Conservation (phyloP, 2,888 invertebrate species). For the Lycocerus yunnanus region DNA sequence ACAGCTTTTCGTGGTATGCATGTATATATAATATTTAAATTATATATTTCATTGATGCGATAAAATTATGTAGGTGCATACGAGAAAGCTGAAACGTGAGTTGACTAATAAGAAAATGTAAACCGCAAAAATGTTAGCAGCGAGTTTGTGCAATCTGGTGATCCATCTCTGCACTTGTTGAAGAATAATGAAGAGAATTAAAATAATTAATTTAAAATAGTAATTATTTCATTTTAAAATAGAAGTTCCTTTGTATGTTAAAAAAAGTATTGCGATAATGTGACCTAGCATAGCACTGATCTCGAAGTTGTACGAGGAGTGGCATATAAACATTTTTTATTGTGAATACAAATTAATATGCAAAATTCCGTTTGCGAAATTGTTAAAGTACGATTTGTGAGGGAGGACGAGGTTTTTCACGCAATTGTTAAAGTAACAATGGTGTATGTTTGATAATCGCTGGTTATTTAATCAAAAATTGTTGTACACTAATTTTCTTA, state of each 20-base stretch:
- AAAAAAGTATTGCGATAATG: not conserved
- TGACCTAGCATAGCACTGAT: not conserved
- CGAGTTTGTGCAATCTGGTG: not conserved
- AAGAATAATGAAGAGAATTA: not conserved
- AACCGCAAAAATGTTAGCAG: constrained; percentile 8
- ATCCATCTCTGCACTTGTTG: not conserved
- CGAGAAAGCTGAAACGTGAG: constrained; percentile 15
- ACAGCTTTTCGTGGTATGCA: not conserved
- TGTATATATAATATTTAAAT: not conserved
- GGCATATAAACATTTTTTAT: not conserved
- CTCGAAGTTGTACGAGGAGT: not conserved
- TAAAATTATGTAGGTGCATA: not conserved
- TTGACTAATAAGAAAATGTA: constrained; percentile 14
- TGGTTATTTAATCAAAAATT: not conserved
- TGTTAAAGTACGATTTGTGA: not conserved
- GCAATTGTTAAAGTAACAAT: not conserved
- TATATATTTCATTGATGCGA: not conserved
- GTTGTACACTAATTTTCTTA: not conserved
- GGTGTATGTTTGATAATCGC: not conserved
- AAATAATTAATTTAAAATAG: not conserved
- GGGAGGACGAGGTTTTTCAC: not conserved
- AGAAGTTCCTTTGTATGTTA: not conserved
- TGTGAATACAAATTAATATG: not conserved
- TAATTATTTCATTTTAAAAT: not conserved
- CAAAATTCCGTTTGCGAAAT: not conserved